Conservation (phyloP, 2,888 invertebrate species). For the Agrochola lychnidis region DNA sequence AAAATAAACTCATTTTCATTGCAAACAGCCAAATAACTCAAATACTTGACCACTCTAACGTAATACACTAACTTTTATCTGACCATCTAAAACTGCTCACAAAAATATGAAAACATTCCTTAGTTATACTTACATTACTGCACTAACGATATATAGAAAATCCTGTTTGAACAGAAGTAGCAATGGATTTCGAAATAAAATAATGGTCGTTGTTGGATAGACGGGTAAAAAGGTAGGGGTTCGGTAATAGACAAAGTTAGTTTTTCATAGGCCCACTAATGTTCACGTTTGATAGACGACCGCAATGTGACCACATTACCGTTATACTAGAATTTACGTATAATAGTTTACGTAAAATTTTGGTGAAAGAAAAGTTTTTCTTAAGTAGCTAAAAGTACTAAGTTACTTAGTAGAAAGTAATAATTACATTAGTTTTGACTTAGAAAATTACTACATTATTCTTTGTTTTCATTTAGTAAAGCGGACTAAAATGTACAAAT, state of each 20-base stretch:
- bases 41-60: slow-evolving; percentile 57
- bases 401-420: slow-evolving; percentile 12
- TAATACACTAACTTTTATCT: slow-evolving; percentile 53
- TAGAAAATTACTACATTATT: background rate
- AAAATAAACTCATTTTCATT: slow-evolving; percentile 56
- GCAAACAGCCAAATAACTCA: slow-evolving; percentile 64
- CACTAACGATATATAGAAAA: too few species aligned
- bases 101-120: slow-evolving; percentile 2
- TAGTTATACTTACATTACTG: slow-evolving; percentile 23
- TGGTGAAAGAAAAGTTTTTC: slow-evolving; percentile 52
- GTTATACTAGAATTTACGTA: slow-evolving; percentile 45
- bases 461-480: slow-evolving; percentile 1
- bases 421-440: slow-evolving; percentile 14
- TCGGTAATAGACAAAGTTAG: slow-evolving; percentile 80
- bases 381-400: slow-evolving; percentile 33
- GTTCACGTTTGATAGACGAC: slow-evolving; percentile 75
- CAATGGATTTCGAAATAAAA: slow-evolving; percentile 46
- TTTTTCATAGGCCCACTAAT: slow-evolving; percentile 76
- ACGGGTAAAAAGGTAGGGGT: slow-evolving; percentile 52
- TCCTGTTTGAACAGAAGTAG: background rate
- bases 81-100: slow-evolving; percentile 26
- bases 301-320: slow-evolving; percentile 67
- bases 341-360: slow-evolving; percentile 46
- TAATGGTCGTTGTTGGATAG: background rate
- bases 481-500: background rate